Base-by-base conservation (phyloP, 2,888 invertebrate species). In the Euclidia mi region DNA sequence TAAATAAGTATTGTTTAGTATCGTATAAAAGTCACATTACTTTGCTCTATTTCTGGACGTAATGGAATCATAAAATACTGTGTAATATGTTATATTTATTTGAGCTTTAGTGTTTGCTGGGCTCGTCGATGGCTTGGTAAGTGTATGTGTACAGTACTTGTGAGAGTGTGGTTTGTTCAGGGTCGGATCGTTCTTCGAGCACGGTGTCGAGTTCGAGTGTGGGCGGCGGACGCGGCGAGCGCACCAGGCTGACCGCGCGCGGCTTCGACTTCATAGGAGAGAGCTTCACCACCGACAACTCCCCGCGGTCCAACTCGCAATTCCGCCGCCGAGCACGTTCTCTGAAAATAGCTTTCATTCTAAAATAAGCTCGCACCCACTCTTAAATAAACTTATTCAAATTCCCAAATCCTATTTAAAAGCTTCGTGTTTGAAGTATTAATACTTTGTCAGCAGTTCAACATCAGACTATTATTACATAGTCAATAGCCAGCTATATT, bases 291-390 rank as follows among this genome's bases (percentile, higher is more conserved):
- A 98, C 96, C 78, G 97, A 97, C 79, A 98, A 95, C 78, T 97
- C 97, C 63, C 97, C 97, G 84, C 97, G 97, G 88, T 98, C 97
- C 87, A 97, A 97, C 87, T 97, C 97, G 81, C 97, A 97, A 85
- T 97, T 97, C 59, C 98, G 95, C 47, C 98, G 95, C 55, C 98
- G 94, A 46, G 97, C 98, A 57, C 98, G 96, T 85, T 98, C 98
- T 51, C 98, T 95, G 68, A 6, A 70, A 48, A 58, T 38, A 53
- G n/a, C 9, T 55, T 14, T 35, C 7, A 62, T 34, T 34, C 12
- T 45, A 25, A 25, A 32, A 44, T 32, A 31, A 44, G 15, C 31
- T 18, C 17, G 31, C 7, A 11, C 20, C 9, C 14, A 1, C 29
- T 44, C 6, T 31, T 9, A 29, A 31, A 18, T n/a, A 3, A 12